Conservation (phyloP, 1,140 invertebrate species). For the Tachypleus tridentatus region DNA sequence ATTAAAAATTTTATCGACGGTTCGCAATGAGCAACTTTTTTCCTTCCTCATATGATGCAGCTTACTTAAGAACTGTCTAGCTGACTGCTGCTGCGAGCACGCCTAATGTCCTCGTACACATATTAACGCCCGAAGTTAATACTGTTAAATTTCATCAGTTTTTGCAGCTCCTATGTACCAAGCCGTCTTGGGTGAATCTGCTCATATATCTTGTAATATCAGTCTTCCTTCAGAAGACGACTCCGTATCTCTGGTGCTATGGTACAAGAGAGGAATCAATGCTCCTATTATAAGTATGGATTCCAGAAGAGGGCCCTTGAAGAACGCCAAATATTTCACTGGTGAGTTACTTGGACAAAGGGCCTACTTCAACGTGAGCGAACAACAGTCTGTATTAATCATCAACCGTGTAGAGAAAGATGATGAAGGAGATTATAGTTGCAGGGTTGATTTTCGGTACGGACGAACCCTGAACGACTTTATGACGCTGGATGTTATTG, state of each 20-base stretch:
- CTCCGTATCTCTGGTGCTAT: constrained; percentile 62
- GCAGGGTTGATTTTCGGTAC: constrained; percentile 13
- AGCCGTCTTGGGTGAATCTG: constrained; percentile 55
- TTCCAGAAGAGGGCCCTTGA: not conserved
- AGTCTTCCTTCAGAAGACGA: constrained; percentile 54
- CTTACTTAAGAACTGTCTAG: no score
- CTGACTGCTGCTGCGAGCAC: no score
- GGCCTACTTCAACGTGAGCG: constrained; percentile 15
- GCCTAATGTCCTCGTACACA: no score
- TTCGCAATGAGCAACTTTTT: no score
- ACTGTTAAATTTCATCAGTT: no score
- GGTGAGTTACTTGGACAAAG: constrained; percentile 3
- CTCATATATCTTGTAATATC: constrained; percentile 64
- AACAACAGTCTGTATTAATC: constrained; percentile 45
- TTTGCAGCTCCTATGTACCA: not conserved
- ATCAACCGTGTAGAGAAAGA: constrained; percentile 15
- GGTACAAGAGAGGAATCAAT: constrained; percentile 55
- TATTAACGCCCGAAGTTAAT: no score
- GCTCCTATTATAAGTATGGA: constrained; percentile 11
- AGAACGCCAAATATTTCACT: not conserved
- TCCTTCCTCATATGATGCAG: no score
- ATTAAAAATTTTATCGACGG: no score
- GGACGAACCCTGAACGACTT: constrained; percentile 9
- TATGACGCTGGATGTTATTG: constrained; percentile 13
- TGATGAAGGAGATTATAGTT: constrained; percentile 31